These are phyloP conservation scores for Protomyctophum bolini DNA, from an alignment of 2,113 vertebrate species.

Conservation along the genomic window DNA sequence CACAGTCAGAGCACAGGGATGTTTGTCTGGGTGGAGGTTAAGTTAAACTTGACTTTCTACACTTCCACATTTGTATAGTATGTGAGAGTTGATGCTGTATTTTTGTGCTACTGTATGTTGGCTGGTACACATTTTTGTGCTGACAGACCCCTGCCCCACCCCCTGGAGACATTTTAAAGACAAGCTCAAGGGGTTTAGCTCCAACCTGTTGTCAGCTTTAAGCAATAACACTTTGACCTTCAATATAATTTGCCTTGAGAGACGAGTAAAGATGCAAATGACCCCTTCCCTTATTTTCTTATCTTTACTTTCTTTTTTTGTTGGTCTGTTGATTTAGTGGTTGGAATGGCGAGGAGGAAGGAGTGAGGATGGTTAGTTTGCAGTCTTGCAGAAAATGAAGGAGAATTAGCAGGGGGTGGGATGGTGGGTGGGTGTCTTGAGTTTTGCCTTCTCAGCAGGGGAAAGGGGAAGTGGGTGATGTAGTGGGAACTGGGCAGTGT, in stretches of 20 bases:
- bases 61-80: constrained; percentile 31
- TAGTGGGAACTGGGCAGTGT: constrained; percentile 66
- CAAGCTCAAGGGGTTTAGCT: constrained; percentile 12
- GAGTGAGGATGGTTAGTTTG: constrained; percentile 1
- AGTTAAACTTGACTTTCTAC: constrained; percentile 23
- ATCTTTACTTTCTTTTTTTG: no score
- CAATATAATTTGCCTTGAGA: not conserved
- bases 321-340: no score
- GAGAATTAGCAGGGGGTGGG: constrained; percentile 45
- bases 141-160: no score
- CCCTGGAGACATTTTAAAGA: not conserved
- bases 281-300: no score
- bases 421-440: constrained; percentile 32
- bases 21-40: constrained; percentile 41
- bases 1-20: constrained; percentile 44
- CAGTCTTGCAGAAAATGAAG: constrained; percentile 35
- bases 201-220: not conserved
- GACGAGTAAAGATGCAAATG: no score
- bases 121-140: not conserved
- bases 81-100: constrained; percentile 12
- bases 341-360: constrained; percentile 33
- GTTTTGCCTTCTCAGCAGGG: constrained; percentile 65
- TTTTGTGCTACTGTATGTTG: constrained; percentile 19
- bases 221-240: not conserved
- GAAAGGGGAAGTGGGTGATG: constrained; percentile 76